These are phyloP conservation scores for Equus quagga DNA, from an alignment of 2,113 vertebrate species.

Conservation along the genomic window DNA sequence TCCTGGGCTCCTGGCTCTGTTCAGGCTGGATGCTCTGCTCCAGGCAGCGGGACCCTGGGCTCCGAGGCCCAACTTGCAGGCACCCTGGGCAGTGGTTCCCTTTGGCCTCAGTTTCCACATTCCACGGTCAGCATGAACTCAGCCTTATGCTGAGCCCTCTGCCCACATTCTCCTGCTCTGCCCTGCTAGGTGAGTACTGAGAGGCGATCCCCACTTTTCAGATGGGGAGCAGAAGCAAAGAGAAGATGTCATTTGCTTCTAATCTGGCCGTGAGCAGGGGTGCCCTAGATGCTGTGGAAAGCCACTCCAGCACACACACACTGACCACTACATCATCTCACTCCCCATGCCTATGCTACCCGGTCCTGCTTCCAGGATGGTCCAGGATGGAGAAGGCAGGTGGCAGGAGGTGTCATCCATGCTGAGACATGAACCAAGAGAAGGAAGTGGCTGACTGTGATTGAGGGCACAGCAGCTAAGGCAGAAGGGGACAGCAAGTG, in stretches of 20 bases:
- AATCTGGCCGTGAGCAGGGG: neutral
- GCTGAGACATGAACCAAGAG: neutral
- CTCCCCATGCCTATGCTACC: neutral
- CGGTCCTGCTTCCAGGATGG: neutral
- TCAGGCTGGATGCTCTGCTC: neutral
- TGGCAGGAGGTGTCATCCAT: neutral
- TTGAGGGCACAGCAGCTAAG: neutral
- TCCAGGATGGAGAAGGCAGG: neutral
- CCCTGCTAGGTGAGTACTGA: no score
- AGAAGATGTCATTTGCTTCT: neutral
- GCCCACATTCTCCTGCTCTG: neutral
- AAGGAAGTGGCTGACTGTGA: fast-evolving
- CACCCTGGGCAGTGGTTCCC: no score
- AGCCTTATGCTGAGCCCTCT: neutral
- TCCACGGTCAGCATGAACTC: neutral
- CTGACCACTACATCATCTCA: fast-evolving
- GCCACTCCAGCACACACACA: neutral
- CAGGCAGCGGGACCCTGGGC: neutral
- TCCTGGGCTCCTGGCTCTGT: neutral
- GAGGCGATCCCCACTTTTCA: neutral
- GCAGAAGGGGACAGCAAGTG: neutral
- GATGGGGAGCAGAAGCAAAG: neutral
- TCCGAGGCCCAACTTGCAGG: neutral
- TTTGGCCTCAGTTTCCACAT: neutral
- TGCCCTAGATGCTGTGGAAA: neutral